These are phyloP conservation scores for Axea sp. DNA, from an alignment of 2,888 invertebrate species.

Conservation along the genomic window DNA sequence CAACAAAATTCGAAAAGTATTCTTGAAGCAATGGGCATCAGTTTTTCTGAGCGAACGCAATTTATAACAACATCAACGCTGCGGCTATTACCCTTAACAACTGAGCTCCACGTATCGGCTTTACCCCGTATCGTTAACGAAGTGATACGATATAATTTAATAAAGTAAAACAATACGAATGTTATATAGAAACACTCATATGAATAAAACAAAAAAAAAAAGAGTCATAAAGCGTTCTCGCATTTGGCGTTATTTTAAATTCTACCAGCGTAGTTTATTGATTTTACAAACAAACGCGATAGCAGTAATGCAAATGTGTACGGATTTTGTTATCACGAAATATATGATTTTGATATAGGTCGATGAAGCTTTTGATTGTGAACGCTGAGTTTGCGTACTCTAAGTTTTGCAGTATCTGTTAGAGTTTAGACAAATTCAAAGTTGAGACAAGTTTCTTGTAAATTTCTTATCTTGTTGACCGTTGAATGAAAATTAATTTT, in stretches of 20 bases:
- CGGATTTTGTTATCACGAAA: constrained; percentile 28
- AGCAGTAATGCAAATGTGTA: constrained; percentile 19
- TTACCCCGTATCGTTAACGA: constrained; percentile 23
- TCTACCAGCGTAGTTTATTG: constrained; percentile 32
- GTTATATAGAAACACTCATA: constrained; percentile 4
- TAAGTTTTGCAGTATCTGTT: constrained; percentile 9
- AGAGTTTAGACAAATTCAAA: constrained; percentile 8
- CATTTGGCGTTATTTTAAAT: constrained; percentile 18
- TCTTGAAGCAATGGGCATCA: constrained; percentile 14
- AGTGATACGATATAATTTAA: constrained; percentile 41
- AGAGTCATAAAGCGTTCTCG: constrained; percentile 19
- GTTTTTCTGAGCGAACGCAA: constrained; percentile 5
- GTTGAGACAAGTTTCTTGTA: constrained; percentile 12
- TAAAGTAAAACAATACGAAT: constrained; percentile 40
- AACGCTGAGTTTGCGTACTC: background rate
- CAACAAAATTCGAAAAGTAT: constrained; percentile 1
- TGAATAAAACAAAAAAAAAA: background rate
- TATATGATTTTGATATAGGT: constrained; percentile 26
- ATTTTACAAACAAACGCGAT: constrained; percentile 47
- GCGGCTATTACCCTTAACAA: constrained; percentile 15
- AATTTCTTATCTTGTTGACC: constrained; percentile 8
- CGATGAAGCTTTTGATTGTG: background rate
- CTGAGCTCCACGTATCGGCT: background rate
- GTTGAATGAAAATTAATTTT: constrained; percentile 20
- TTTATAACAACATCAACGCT: constrained; percentile 12